Evolutionary conservation across 2,797 vertebrate genomes (phyloP).

Genomic region (Eupleurogrammus muticus): DNA sequence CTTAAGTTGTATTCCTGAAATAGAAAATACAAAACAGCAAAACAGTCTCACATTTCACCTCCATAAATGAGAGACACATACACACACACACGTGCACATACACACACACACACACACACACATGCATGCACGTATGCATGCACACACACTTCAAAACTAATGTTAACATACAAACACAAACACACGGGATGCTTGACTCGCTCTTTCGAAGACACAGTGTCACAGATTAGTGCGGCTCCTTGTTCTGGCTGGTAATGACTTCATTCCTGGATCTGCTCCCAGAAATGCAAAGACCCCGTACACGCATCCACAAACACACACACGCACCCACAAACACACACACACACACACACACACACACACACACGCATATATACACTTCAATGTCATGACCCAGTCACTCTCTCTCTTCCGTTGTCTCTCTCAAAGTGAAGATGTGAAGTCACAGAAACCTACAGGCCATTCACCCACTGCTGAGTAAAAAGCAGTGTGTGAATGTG

Average conservation of each 20-base stretch:
- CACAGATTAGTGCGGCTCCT: slow-evolving; percentile 63
- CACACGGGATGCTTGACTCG: slow-evolving; percentile 24
- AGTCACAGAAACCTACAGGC: slow-evolving; percentile 14
- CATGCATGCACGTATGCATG: too few species aligned
- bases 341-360: slow-evolving; percentile 20
- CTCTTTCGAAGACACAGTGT: slow-evolving; percentile 57
- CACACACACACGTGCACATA: neutral
- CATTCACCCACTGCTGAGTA: neutral
- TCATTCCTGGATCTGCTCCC: slow-evolving; percentile 66
- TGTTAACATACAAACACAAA: slow-evolving; percentile 27
- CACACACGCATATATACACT: neutral
- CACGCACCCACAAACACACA: slow-evolving; percentile 27
- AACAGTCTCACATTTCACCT: slow-evolving; percentile 42
- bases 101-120: neutral
- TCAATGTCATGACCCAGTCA: slow-evolving; percentile 16
- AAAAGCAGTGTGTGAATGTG: neutral
- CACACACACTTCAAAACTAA: slow-evolving; percentile 32
- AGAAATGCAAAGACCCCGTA: slow-evolving; percentile 63
- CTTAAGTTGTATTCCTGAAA: slow-evolving; percentile 52
- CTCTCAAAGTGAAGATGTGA: slow-evolving; percentile 21
- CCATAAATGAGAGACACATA: slow-evolving; percentile 20
- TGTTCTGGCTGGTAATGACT: slow-evolving; percentile 69
- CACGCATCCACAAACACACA: slow-evolving; percentile 39
- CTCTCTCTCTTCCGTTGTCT: slow-evolving; percentile 3
- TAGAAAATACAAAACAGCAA: slow-evolving; percentile 46